phyloP scores from a whole-genome alignment of 1,140 invertebrate genomes.

The Odontomachus brunneus region DNA sequence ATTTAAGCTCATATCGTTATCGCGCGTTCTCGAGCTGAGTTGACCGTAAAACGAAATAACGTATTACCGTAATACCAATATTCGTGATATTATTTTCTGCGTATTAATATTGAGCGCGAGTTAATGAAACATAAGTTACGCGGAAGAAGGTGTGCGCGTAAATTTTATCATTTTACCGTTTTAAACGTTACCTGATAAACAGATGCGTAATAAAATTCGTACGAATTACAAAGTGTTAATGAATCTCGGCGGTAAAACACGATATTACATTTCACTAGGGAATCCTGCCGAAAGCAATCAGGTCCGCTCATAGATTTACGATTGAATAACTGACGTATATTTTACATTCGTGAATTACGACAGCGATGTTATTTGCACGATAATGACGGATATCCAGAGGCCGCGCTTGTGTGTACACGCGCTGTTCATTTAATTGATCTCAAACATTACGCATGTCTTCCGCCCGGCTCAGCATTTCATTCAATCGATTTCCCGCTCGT shows the following conservation, averaged over 20 bases:
- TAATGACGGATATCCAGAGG: neutral
- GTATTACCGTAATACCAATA: slow-evolving; percentile 1
- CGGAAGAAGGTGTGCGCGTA: neutral
- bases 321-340: neutral
- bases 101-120: neutral
- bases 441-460: too few species aligned
- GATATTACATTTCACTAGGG: slow-evolving; percentile 35
- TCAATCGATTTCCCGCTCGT: too few species aligned
- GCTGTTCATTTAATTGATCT: slow-evolving; percentile 29
- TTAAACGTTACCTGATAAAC: slow-evolving; percentile 16
- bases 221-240: slow-evolving; percentile 22
- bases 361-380: slow-evolving; percentile 13
- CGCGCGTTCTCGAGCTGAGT: neutral
- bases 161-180: neutral
- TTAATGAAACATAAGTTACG: neutral
- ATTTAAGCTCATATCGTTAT: slow-evolving; percentile 7
- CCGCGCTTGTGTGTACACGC: neutral
- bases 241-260: slow-evolving; percentile 9
- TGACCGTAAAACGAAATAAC: slow-evolving; percentile 27
- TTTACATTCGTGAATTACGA: slow-evolving; percentile 34
- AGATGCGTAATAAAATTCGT: slow-evolving; percentile 22
- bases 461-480: too few species aligned
- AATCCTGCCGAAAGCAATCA: slow-evolving; percentile 22
- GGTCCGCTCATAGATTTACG: slow-evolving; percentile 19
- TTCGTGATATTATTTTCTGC: neutral